Evolutionary conservation across 2,888 invertebrate species (phyloP).

Genomic region (Ischnus inquisitorius): DNA sequence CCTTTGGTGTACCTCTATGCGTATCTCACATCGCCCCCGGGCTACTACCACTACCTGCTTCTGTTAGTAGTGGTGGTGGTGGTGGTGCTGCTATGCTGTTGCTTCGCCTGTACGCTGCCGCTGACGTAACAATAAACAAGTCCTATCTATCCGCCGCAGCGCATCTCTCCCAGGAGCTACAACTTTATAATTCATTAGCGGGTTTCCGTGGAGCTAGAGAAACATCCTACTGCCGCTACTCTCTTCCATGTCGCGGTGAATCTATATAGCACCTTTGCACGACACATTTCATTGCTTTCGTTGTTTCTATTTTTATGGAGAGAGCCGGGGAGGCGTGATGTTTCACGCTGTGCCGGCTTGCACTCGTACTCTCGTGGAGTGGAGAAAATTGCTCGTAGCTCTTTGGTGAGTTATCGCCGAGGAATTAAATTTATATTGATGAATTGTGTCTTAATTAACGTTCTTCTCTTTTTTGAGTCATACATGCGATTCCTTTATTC

Average conservation of each 20-base stretch:
- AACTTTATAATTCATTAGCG: slow-evolving; percentile 70
- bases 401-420: background rate
- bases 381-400: background rate
- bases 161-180: slow-evolving; percentile 66
- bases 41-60: slow-evolving; percentile 35
- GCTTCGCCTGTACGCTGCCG: slow-evolving; percentile 29
- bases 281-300: slow-evolving; percentile 26
- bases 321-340: background rate
- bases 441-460: background rate
- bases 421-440: background rate
- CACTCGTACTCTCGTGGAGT: background rate
- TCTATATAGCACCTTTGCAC: slow-evolving; percentile 28
- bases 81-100: background rate
- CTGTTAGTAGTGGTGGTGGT: slow-evolving; percentile 7
- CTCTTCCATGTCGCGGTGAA: slow-evolving; percentile 10
- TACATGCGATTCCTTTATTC: background rate
- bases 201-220: slow-evolving; percentile 34
- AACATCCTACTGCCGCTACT: slow-evolving; percentile 11
- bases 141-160: slow-evolving; percentile 63
- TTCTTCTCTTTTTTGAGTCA: background rate
- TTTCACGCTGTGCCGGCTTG: background rate
- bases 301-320: slow-evolving; percentile 17
- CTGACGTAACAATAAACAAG: slow-evolving; percentile 70
- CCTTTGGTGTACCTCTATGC: slow-evolving; percentile 30
- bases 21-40: slow-evolving; percentile 59